Conservation (phyloP, 1,140 invertebrate genomes). For the Lerema accius region DNA sequence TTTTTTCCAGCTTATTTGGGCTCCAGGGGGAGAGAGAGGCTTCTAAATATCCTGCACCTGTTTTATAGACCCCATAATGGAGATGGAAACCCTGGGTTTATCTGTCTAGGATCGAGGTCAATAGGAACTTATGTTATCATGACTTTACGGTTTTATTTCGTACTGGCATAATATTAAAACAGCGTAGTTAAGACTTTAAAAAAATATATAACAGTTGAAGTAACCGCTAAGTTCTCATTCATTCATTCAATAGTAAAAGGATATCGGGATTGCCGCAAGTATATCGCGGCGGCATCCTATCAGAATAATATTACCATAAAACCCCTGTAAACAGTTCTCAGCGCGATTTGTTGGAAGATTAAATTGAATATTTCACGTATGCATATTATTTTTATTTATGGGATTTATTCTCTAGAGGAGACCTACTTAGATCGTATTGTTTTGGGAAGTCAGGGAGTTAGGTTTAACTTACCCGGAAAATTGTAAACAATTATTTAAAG, state of each 20-base stretch:
- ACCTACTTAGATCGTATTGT: constrained; percentile 23
- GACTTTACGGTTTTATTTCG: too few species aligned
- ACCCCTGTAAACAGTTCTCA: constrained; percentile 47
- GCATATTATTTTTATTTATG: constrained; percentile 43
- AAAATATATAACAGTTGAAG: background rate
- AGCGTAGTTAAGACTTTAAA: too few species aligned
- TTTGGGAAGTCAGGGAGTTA: constrained; percentile 5
- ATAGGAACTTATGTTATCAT: too few species aligned
- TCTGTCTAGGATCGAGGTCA: too few species aligned
- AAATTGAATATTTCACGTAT: constrained; percentile 51
- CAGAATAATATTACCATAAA: constrained; percentile 64
- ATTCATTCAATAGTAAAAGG: constrained; percentile 37
- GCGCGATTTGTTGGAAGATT: constrained; percentile 64
- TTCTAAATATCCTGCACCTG: too few species aligned
- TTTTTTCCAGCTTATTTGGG: too few species aligned
- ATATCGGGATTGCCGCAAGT: constrained; percentile 42
- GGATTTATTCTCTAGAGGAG: constrained; percentile 10
- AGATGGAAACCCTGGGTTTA: too few species aligned
- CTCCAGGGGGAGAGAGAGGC: too few species aligned
- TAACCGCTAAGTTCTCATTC: constrained; percentile 42
- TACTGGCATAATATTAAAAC: too few species aligned
- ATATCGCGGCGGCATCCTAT: constrained; percentile 36
- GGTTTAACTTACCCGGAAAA: too few species aligned
- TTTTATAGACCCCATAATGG: too few species aligned
- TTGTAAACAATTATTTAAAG: too few species aligned